Evolutionary conservation across 1,140 invertebrate species (phyloP).

Genomic region (Caenorhabditis brenneri): DNA sequence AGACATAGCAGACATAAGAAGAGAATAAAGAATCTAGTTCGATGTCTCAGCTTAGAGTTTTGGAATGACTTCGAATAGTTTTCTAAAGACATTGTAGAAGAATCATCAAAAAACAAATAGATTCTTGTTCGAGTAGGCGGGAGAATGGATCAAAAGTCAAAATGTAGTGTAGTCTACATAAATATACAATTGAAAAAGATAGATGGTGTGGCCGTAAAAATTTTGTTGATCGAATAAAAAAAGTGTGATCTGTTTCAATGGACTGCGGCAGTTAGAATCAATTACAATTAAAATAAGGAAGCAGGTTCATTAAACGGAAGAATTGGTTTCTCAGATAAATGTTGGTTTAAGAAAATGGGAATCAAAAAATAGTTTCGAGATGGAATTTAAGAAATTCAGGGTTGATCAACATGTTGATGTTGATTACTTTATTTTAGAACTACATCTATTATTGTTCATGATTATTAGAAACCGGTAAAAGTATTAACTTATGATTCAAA

Average conservation of each 20-base stretch:
- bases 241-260: not conserved
- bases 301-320: too few species aligned
- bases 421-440: too few species aligned
- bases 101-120: not conserved
- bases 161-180: not conserved
- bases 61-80: not conserved
- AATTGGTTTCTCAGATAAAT: too few species aligned
- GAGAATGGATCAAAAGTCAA: slow-evolving; percentile 1
- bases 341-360: too few species aligned
- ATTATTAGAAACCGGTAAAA: too few species aligned
- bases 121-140: not conserved
- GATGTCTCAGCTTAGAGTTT: not conserved
- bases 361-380: too few species aligned
- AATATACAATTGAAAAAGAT: not conserved
- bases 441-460: too few species aligned
- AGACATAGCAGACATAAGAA: slow-evolving; percentile 13
- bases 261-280: not conserved
- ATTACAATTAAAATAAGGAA: not conserved
- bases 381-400: too few species aligned
- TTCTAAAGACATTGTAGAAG: not conserved
- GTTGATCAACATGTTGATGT: too few species aligned
- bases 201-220: not conserved
- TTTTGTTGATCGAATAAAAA: too few species aligned
- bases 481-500: too few species aligned
- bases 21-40: slow-evolving; percentile 28